These are phyloP conservation scores for Xenopus borealis DNA, from an alignment of 2,113 vertebrate species.

Conservation along the genomic window DNA sequence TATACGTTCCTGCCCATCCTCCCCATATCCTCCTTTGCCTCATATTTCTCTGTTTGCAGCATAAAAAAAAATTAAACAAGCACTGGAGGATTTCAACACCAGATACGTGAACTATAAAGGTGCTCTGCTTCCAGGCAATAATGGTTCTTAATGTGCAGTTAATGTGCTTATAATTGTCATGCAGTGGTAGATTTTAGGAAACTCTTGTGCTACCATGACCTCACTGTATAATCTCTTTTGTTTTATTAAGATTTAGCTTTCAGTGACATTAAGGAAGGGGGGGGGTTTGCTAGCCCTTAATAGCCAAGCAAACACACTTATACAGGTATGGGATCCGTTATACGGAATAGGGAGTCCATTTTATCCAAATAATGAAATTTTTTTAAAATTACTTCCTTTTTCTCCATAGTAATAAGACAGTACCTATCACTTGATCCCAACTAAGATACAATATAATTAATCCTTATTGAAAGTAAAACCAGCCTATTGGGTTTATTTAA, in stretches of 20 bases:
- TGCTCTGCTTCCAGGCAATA: background rate
- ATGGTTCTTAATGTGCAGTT: slow-evolving; percentile 7
- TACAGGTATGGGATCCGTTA: too few species aligned
- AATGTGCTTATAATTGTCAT: slow-evolving; percentile 4
- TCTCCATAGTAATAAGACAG: too few species aligned
- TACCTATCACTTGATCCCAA: too few species aligned
- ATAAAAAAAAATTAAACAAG: background rate
- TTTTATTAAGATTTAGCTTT: background rate
- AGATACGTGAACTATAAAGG: slow-evolving; percentile 2
- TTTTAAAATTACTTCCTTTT: too few species aligned
- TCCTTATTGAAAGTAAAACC: too few species aligned
- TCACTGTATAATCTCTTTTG: background rate
- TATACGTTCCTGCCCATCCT: too few species aligned
- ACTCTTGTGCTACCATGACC: background rate
- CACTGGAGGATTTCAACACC: background rate
- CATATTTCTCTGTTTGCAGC: background rate
- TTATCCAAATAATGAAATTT: too few species aligned
- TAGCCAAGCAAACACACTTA: too few species aligned
- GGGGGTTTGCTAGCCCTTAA: too few species aligned
- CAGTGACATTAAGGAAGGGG: background rate
- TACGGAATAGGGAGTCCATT: too few species aligned
- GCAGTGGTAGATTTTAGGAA: background rate
- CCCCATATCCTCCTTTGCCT: background rate
- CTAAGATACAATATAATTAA: too few species aligned
- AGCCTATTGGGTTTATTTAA: too few species aligned